phyloP scores from a whole-genome alignment of 2,888 invertebrate species.

The Cheilosia vernalis region DNA sequence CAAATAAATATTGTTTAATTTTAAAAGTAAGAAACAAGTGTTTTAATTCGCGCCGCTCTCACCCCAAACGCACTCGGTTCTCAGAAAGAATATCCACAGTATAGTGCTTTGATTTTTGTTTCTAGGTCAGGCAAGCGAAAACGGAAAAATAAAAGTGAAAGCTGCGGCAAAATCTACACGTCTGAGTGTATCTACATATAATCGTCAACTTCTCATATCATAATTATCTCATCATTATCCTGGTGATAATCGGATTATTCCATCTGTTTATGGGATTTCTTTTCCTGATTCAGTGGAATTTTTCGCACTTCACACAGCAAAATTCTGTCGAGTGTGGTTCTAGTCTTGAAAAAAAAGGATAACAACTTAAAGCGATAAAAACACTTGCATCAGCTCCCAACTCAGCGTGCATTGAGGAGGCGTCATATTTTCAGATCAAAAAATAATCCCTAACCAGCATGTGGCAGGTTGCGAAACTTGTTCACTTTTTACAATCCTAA shows the following conservation, averaged over 20 bases:
- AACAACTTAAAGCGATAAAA: not conserved
- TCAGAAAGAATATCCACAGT: constrained; percentile 3
- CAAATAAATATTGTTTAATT: too few relatives aligned
- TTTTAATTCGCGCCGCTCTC: too few relatives aligned
- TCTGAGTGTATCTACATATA: constrained; percentile 15
- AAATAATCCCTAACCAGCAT: not conserved
- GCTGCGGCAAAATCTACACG: constrained; percentile 13
- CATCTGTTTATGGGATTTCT: constrained; percentile 66
- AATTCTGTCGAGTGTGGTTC: constrained; percentile 26
- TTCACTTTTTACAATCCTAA: too few relatives aligned
- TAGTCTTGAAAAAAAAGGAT: not conserved
- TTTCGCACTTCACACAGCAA: constrained; percentile 59
- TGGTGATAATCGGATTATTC: constrained; percentile 49
- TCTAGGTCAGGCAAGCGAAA: constrained; percentile 52
- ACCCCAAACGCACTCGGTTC: not conserved
- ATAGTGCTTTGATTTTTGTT: constrained; percentile 33
- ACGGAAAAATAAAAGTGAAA: constrained; percentile 44
- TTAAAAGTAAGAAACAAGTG: too few relatives aligned
- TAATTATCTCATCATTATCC: constrained; percentile 1
- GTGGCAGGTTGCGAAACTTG: too few relatives aligned
- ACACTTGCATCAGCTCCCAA: not conserved
- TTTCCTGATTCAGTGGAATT: constrained; percentile 57
- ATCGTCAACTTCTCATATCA: constrained; percentile 29
- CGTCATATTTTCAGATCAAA: constrained; percentile 29
- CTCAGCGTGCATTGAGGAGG: not conserved